Conservation (phyloP, 2,797 vertebrate genomes). For the Danionella dracula region DNA sequence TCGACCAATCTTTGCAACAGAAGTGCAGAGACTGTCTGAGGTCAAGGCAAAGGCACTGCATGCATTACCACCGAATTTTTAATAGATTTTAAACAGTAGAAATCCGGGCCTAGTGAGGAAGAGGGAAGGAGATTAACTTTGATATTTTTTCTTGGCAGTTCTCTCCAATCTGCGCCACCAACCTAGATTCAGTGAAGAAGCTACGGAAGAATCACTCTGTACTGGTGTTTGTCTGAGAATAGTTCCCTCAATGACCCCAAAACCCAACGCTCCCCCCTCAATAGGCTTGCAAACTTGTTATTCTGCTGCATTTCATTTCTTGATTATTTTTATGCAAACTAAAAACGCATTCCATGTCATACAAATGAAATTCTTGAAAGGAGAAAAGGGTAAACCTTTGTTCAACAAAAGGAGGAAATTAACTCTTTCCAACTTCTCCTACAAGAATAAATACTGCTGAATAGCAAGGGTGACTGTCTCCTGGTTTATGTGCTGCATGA, state of each 20-base stretch:
- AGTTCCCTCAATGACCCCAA: conserved; percentile 30
- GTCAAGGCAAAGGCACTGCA: conserved; percentile 57
- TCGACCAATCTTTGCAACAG: conserved; percentile 30
- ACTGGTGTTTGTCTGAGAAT: conserved; percentile 46
- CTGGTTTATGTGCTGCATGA: conserved; percentile 36
- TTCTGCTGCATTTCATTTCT: not conserved
- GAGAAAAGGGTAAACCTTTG: not conserved
- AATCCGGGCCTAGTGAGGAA: conserved; percentile 34
- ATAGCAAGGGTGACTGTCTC: conserved; percentile 8
- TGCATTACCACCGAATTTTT: conserved; percentile 51
- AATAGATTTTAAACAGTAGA: conserved; percentile 45
- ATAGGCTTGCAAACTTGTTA: too few species aligned
- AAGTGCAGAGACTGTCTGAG: conserved; percentile 34
- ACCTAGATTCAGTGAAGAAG: conserved; percentile 62
- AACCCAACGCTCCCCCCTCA: conserved; percentile 8
- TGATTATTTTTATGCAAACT: not conserved
- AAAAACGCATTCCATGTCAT: conserved; percentile 36
- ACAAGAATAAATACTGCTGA: conserved; percentile 12
- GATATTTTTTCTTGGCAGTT: too few species aligned
- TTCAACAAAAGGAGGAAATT: conserved; percentile 9
- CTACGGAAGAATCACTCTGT: conserved; percentile 64
- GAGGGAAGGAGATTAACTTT: conserved; percentile 40
- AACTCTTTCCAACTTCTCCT: conserved; percentile 6
- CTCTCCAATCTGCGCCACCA: conserved; percentile 68
- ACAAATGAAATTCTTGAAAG: conserved; percentile 4